Evolutionary conservation across 2,888 invertebrate species (phyloP).

Genomic region (Ferdinandea cuprea): DNA sequence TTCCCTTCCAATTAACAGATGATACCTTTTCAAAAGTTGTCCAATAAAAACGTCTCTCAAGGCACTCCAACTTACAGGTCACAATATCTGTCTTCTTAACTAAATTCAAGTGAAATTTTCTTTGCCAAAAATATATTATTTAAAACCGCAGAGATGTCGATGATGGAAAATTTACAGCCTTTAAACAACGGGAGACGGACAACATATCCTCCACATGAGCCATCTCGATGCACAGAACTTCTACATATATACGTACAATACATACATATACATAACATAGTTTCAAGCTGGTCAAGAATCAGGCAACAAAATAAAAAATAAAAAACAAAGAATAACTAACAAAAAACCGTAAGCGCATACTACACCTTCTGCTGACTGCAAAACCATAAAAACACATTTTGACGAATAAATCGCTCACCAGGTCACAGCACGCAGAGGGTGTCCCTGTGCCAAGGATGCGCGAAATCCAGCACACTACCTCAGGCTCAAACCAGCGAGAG

Average conservation of each 20-base stretch:
- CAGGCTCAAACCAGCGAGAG: conserved; percentile 24
- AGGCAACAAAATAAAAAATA: too few relatives aligned
- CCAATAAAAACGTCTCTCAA: conserved; percentile 51
- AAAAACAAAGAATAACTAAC: too few relatives aligned
- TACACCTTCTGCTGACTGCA: conserved; percentile 40
- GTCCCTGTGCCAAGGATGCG: conserved; percentile 62
- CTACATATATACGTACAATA: too few relatives aligned
- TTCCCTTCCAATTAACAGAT: too few relatives aligned
- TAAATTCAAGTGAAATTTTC: conserved; percentile 61
- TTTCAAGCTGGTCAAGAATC: background rate
- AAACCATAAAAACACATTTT: conserved; percentile 71
- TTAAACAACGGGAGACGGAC: conserved; percentile 73
- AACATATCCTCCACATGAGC: conserved; percentile 67
- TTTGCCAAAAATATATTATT: conserved; percentile 61
- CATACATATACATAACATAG: background rate
- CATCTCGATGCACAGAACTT: conserved; percentile 43
- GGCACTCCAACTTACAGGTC: too few relatives aligned
- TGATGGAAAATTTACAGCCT: conserved; percentile 73
- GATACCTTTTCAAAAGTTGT: too few relatives aligned
- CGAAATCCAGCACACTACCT: conserved; percentile 63
- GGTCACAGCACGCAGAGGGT: conserved; percentile 72
- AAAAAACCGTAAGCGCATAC: conserved; percentile 29
- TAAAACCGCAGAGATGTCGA: conserved; percentile 66
- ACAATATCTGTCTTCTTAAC: conserved; percentile 55
- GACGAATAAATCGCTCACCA: conserved; percentile 74